Evolutionary conservation across 2,888 invertebrate genomes (phyloP).

Genomic region (Pheosia gnoma): DNA sequence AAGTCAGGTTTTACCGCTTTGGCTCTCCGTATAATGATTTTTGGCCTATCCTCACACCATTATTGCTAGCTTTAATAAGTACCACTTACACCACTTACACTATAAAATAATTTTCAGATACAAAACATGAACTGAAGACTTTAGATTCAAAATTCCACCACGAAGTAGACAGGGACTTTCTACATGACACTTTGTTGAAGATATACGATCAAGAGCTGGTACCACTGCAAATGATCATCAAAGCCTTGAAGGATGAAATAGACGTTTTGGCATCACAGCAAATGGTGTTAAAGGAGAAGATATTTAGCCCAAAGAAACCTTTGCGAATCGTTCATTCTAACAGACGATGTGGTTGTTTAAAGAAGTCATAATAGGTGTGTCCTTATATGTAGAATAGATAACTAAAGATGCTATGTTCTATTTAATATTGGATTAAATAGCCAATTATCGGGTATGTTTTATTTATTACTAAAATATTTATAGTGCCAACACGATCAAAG

Average conservation of each 20-base stretch:
- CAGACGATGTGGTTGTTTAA: constrained; percentile 51
- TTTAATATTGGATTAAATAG: too few relatives aligned
- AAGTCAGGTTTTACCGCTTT: too few relatives aligned
- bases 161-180: constrained; percentile 13
- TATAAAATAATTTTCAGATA: background rate
- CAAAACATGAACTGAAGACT: background rate
- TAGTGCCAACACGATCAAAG: too few relatives aligned
- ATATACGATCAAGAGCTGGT: constrained; percentile 63
- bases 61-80: too few relatives aligned
- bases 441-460: too few relatives aligned
- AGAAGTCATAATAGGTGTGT: constrained; percentile 13
- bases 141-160: constrained; percentile 5
- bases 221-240: constrained; percentile 61
- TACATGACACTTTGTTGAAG: constrained; percentile 30
- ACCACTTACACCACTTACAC: too few relatives aligned
- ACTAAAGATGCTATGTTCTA: too few relatives aligned
- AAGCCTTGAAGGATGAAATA: constrained; percentile 56
- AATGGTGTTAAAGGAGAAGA: constrained; percentile 43
- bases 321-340: constrained; percentile 33
- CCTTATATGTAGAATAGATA: background rate
- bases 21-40: too few relatives aligned
- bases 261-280: constrained; percentile 54
- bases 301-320: constrained; percentile 30
- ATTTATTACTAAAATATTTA: too few relatives aligned
- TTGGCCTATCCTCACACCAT: too few relatives aligned